These are phyloP conservation scores for Oreochromis niloticus DNA, from an alignment of 2,113 vertebrate genomes.

Conservation along the genomic window DNA sequence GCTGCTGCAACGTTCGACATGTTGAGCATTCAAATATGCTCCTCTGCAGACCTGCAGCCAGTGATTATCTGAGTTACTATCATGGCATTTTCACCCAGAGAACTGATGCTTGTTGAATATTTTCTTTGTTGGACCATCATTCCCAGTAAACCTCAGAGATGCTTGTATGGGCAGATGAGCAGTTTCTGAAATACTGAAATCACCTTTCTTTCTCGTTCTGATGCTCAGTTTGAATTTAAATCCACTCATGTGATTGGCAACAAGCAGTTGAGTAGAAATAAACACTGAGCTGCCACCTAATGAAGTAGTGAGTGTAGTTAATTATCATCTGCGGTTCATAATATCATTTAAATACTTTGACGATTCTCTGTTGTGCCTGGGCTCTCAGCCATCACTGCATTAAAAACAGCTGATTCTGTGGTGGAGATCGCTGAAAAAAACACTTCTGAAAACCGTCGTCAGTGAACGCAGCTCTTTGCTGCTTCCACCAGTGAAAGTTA, in stretches of 20 bases:
- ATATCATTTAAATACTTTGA: not conserved
- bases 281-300: rapidly evolving
- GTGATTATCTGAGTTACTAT: rapidly evolving
- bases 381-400: too few relatives aligned
- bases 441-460: not conserved
- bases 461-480: rapidly evolving
- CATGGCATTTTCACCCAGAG: not conserved
- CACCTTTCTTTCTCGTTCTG: not conserved
- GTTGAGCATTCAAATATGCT: not conserved
- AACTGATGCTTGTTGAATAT: rapidly evolving
- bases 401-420: not conserved
- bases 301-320: not conserved
- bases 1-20: rapidly evolving
- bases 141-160: not conserved
- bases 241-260: rapidly evolving
- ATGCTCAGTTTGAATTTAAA: not conserved
- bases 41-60: not conserved
- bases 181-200: not conserved
- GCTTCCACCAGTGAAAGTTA: not conserved
- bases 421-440: not conserved
- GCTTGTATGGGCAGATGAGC: not conserved
- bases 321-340: rapidly evolving
- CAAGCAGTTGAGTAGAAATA: not conserved
- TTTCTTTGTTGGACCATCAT: not conserved
- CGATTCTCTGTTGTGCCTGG: not conserved